Evolutionary conservation across 2,113 vertebrate genomes (phyloP), one percentile per base, ranked within the genome.

Genomic region (Triplophysa dalaica): DNA sequence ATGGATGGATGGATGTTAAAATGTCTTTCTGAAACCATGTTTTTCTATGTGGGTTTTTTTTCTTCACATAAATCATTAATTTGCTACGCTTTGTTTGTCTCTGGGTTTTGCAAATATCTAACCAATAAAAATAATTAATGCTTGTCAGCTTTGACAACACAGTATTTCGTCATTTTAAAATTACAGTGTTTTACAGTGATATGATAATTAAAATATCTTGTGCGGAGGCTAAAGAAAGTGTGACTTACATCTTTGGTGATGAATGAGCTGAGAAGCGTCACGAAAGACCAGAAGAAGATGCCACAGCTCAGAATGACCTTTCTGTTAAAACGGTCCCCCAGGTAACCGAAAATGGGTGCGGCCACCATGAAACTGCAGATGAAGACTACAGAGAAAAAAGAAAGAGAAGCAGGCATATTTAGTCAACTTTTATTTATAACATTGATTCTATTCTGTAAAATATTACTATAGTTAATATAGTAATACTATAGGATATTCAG

Each of bases 301-400:
- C 98, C 97, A 24, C 96, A 95, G 92, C 97, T 98, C 85, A 99
- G 95, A 86, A 98, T 99, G 89, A 98, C 88, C 91, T 98, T 99
- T 79, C 98, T 93, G 94, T 98, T 98, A 94, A 99, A 99, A 74
- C 98, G 95, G 93, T 99, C 98, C 16, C 98, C 98, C 63, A 99
- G 95, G 93, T 98, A 99, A 91, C 98, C 98, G 7, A 99, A 99
- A 90, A 99, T 96, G 7, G 97, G 98, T 0, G 97, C 97, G 0
- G 97, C 97, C 29, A 99, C 94, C 98, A 99, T 99, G 93, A 99
- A 99, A 85, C 97, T 99, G 80, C 97, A 99, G 94, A 99, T 99
- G 91, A 99, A 99, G 84, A 98, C 98, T 99, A 94, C 1, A 1
- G 50, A 52, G 7, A 78, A 73, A 83, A 84, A 68, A 81, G 66